Base-by-base conservation (phyloP, 1,140 invertebrate species). In the Meloidogyne hapla region DNA sequence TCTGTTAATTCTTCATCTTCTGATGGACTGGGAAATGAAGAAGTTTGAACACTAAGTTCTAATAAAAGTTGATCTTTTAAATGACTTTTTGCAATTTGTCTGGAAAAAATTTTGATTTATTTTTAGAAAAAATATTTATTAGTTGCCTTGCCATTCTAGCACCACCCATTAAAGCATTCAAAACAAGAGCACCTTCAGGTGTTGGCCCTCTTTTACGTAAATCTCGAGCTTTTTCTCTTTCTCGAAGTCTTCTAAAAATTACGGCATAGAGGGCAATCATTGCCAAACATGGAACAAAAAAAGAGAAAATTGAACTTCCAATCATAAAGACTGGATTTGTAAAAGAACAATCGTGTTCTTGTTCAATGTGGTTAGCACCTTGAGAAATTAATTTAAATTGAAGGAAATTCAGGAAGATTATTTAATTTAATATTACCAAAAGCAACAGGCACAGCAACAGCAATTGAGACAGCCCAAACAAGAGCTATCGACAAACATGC, bases 231-330 rank as follows among this genome's bases (percentile, higher is more conserved):
- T 77, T 40, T 77, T 87, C 82, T 21, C 85, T 71, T 70, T 80
- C 69, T 67, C 80, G 69, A 12, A 86, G 70, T 45, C 82, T 92
- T 92, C 85, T 93, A 90, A 99, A 98, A 90, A 99, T 99, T 89
- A 92, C 94, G 89, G 94, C 97, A 88, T 99, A 99, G 38, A 99
- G 91, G 88, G 95, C 94, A 86, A 98, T 93, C 95, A 99, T 98
- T 84, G 97, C 94, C 84, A 97, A 92, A 88, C 95, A 98, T 6
- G 96, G 96, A 86, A 99, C 97, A 88, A 98, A 99, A 91, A 99
- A 99, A 80, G 96, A 98, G 71, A 93, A 94, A 82, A 99, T 91
- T 63, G 95, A 98, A 13, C 95, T 98, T 88, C 95, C 96, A 80
- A 99, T 93, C 84, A 99, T 94, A 88, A 99, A 99, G 89, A 98